Conservation (phyloP, 2,888 invertebrate species). For the Heliconius erato region DNA sequence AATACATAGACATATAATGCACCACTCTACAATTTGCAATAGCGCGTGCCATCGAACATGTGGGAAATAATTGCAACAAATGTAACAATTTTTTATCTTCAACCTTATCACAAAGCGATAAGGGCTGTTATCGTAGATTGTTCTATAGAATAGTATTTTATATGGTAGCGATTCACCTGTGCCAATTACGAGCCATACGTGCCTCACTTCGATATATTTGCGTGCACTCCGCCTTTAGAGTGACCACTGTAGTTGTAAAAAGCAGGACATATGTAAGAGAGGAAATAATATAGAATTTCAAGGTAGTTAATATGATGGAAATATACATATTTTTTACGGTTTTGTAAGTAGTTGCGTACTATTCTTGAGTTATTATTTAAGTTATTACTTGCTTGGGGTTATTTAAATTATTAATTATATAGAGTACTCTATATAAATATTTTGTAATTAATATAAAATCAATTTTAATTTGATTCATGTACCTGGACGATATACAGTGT, state of each 20-base stretch:
- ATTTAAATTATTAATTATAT: no score
- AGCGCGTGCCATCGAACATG: constrained; percentile 71
- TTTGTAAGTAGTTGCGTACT: neutral
- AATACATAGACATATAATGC: constrained; percentile 8
- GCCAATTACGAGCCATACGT: constrained; percentile 65
- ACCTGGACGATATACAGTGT: no score
- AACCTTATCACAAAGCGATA: constrained; percentile 50
- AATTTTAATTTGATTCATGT: no score
- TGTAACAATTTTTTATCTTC: constrained; percentile 39
- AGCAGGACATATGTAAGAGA: constrained; percentile 16
- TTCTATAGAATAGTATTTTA: constrained; percentile 36
- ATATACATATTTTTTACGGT: neutral
- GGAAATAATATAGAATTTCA: constrained; percentile 12
- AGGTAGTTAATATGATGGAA: constrained; percentile 9
- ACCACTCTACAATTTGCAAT: constrained; percentile 42
- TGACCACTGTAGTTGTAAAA: constrained; percentile 8
- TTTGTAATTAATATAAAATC: no score
- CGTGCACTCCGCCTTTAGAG: constrained; percentile 35
- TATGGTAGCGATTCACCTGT: constrained; percentile 60
- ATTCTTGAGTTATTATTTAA: no score
- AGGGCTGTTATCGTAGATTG: constrained; percentile 41
- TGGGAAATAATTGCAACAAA: constrained; percentile 56
- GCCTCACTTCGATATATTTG: constrained; percentile 60
- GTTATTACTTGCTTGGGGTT: no score
- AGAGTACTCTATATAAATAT: no score